Percentiles rank a stretch among this genome's conserved stretches.
These are phyloP conservation scores for Pammene aurita DNA, from an alignment of 2,888 invertebrate genomes.

Conservation along the genomic window DNA sequence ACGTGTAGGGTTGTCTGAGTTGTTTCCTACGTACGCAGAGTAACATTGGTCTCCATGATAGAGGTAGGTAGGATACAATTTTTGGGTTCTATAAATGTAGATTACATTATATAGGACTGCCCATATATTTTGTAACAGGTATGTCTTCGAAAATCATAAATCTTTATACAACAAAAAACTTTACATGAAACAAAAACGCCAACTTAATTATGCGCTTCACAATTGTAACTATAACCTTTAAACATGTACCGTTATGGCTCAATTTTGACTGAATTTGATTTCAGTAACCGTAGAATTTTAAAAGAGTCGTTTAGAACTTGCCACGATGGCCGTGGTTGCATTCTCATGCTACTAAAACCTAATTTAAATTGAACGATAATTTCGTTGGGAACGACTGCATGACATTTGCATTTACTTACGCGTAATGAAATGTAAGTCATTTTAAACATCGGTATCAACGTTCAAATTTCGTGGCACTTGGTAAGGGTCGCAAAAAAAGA, in stretches of 20 bases:
- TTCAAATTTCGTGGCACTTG: too few relatives aligned
- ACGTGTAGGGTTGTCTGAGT: too few relatives aligned
- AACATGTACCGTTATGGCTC: background rate
- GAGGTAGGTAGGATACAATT: background rate
- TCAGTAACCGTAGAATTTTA: constrained; percentile 24
- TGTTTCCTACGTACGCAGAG: too few relatives aligned
- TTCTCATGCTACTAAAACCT: background rate
- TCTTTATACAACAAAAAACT: constrained; percentile 19
- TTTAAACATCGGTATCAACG: too few relatives aligned
- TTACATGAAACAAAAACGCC: background rate
- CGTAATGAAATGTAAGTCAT: too few relatives aligned
- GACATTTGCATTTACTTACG: too few relatives aligned
- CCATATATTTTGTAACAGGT: background rate
- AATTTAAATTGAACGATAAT: background rate
- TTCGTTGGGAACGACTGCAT: background rate
- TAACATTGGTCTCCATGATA: too few relatives aligned
- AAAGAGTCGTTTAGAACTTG: constrained; percentile 63
- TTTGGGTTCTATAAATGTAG: background rate
- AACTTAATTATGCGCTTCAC: background rate
- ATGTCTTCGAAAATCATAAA: constrained; percentile 14
- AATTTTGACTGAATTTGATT: background rate
- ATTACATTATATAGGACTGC: too few relatives aligned
- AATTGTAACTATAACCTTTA: background rate
- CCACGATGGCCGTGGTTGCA: constrained; percentile 41
- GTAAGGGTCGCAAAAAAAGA: too few relatives aligned